These are phyloP conservation scores for Apamea monoglypha DNA, from an alignment of 2,888 invertebrate species.

Conservation along the genomic window DNA sequence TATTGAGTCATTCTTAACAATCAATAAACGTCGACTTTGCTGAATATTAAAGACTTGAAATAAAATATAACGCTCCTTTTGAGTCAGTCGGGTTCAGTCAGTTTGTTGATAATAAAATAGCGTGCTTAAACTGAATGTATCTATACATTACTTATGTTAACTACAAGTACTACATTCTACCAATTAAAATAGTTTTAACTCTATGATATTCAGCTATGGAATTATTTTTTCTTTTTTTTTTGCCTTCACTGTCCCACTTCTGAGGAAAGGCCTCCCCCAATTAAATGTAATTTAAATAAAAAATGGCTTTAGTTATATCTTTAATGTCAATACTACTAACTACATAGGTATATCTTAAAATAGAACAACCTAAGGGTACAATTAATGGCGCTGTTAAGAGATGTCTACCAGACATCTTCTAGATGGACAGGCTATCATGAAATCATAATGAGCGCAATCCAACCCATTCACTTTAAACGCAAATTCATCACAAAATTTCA, in stretches of 20 bases:
- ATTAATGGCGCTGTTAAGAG: not conserved
- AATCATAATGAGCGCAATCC: not conserved
- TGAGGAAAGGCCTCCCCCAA: too few species aligned
- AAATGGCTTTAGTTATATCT: not conserved
- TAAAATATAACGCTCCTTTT: not conserved
- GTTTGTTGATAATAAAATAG: not conserved
- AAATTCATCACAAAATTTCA: not conserved
- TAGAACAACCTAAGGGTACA: not conserved
- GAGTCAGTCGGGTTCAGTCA: not conserved
- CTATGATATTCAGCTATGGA: not conserved
- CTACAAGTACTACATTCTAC: not conserved
- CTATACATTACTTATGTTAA: not conserved
- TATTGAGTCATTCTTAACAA: conserved; percentile 27
- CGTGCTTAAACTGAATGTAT: not conserved
- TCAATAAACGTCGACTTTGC: conserved; percentile 11
- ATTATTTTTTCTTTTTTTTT: too few species aligned
- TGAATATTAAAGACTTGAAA: not conserved
- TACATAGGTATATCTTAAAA: not conserved
- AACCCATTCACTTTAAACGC: not conserved
- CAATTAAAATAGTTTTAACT: not conserved
- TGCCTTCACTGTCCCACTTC: too few species aligned
- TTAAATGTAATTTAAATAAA: too few species aligned
- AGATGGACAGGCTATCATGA: not conserved
- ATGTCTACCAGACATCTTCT: not conserved
- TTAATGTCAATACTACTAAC: too few species aligned